Base-by-base conservation (phyloP, 2,888 invertebrate genomes). In the Caenorhabditis angaria region DNA sequence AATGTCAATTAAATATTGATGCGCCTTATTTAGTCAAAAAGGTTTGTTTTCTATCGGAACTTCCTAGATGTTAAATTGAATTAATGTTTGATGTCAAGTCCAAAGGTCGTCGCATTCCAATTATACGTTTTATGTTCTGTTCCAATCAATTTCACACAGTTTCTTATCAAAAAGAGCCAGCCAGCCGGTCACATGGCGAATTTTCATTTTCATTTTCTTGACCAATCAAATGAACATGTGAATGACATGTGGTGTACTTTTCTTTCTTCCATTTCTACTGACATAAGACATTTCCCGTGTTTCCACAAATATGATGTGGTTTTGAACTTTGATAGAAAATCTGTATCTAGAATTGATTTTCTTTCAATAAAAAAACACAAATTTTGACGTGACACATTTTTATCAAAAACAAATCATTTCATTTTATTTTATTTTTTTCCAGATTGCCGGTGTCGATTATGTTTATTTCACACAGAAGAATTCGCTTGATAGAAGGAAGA, bases 11-110 rank as follows among this genome's bases (percentile, higher is more conserved):
- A 62, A 93, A 94, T 85, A 93, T 95, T 0, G 95, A 96, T 77
- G 95, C 94, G 18, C 96, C 96, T 0, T 96, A 95, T 88, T 90
- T 96, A 61, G 91, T 96, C 68, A 95, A 95, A 89, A 96, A 95
- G 91, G 94, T 94, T n/a, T 32, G 32, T 32, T 32, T n/a, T n/a
- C n/a, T n/a, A n/a, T n/a, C n/a, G n/a, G n/a, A n/a, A n/a, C n/a
- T n/a, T n/a, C n/a, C n/a, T n/a, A n/a, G n/a, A n/a, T n/a, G n/a
- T n/a, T n/a, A n/a, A n/a, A n/a, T n/a, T n/a, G n/a, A n/a, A n/a
- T n/a, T n/a, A n/a, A n/a, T n/a, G n/a, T n/a, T n/a, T n/a, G n/a
- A n/a, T n/a, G n/a, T n/a, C n/a, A n/a, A n/a, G n/a, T n/a, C n/a
- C n/a, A n/a, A n/a, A n/a, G n/a, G n/a, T n/a, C n/a, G n/a, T n/a